A percentile compares a stretch with the other conserved stretches of the same genome.
These are phyloP conservation scores for Micromussa lordhowensis DNA, from an alignment of 92 coral and sea anemone genomes.

Conservation along the genomic window DNA sequence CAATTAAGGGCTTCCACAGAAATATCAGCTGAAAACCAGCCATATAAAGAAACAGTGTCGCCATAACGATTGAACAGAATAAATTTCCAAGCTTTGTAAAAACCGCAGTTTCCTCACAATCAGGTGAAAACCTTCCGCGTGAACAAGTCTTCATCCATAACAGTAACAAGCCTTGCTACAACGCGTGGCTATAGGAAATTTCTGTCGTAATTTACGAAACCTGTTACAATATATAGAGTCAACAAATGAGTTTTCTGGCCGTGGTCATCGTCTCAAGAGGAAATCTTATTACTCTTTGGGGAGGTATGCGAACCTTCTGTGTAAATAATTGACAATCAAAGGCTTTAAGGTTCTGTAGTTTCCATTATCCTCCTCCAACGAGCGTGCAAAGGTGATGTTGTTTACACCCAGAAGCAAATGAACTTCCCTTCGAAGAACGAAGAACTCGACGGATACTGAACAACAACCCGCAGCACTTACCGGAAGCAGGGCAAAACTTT, in stretches of 20 bases:
- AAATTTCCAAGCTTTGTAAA: conserved; percentile 11
- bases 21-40: conserved; percentile 32
- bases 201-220: neutral
- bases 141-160: neutral
- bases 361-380: neutral
- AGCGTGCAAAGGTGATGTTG: neutral
- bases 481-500: conserved; percentile 33
- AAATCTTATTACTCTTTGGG: conserved; percentile 6
- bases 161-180: neutral
- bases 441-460: neutral
- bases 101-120: conserved; percentile 30
- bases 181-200: neutral
- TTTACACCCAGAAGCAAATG: neutral
- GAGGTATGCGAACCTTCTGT: conserved; percentile 1
- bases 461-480: neutral
- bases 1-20: conserved; percentile 16
- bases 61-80: conserved; percentile 31
- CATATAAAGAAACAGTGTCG: conserved; percentile 31
- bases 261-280: neutral
- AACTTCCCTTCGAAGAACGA: neutral
- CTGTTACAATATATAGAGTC: neutral
- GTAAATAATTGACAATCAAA: neutral
- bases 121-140: neutral
- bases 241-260: neutral
- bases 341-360: neutral